These are phyloP conservation scores for Cyphomyrmex costatus DNA, from an alignment of 1,140 invertebrate genomes.

Conservation along the genomic window DNA sequence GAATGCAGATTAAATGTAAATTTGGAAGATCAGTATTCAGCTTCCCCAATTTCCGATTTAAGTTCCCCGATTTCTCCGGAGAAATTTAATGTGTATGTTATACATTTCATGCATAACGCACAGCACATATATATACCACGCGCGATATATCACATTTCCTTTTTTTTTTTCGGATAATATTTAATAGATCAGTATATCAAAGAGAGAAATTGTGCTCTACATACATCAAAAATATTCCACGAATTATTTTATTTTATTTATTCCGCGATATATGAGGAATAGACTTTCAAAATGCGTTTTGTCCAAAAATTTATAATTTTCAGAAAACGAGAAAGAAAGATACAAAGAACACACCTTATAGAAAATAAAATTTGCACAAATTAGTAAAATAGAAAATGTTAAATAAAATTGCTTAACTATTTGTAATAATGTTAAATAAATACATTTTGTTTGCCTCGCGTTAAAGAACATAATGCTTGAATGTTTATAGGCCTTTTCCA, in stretches of 20 bases:
- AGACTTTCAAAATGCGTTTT: too few species aligned
- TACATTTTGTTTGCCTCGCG: too few species aligned
- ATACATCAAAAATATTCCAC: conserved; percentile 5
- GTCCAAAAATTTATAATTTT: not conserved
- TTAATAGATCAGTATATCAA: conserved; percentile 28
- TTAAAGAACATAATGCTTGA: too few species aligned
- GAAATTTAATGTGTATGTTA: conserved; percentile 31
- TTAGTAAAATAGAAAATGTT: too few species aligned
- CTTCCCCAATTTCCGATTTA: not conserved
- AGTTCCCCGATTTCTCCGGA: conserved; percentile 19
- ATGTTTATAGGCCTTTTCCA: too few species aligned
- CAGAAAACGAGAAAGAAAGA: too few species aligned
- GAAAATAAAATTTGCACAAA: too few species aligned
- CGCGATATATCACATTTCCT: not conserved
- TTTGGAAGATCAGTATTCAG: not conserved
- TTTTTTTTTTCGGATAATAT: conserved; percentile 14
- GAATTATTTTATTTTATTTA: conserved; percentile 11
- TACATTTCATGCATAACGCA: not conserved
- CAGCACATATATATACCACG: too few species aligned
- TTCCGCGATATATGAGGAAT: not conserved
- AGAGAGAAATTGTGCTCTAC: conserved; percentile 21
- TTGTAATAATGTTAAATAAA: too few species aligned
- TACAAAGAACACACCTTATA: too few species aligned
- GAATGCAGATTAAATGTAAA: conserved; percentile 9
- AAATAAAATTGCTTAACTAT: too few species aligned